phyloP scores from a whole-genome alignment of 2,113 vertebrate species.

The Acinonyx jubatus region DNA sequence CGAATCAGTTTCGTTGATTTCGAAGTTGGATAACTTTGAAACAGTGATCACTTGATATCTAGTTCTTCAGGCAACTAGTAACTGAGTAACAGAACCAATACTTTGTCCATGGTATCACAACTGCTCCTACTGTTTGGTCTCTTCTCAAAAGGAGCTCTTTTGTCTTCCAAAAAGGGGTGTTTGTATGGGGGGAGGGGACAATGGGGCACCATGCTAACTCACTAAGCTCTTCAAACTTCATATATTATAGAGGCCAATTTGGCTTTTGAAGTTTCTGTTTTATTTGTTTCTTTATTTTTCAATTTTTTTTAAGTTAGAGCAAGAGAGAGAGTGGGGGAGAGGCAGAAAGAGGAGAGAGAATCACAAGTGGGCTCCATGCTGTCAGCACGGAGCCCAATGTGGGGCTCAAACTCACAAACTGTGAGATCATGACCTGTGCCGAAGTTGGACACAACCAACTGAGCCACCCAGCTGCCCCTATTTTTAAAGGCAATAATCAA shows the following conservation, averaged over 20 bases:
- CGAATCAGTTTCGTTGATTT: not conserved
- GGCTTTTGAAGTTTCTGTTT: not conserved
- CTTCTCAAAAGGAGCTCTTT: not conserved
- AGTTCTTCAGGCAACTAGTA: not conserved
- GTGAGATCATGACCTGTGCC: no score
- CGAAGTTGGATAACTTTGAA: conserved; percentile 3
- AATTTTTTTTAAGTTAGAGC: no score
- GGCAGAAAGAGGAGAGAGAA: no score
- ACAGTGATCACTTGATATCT: not conserved
- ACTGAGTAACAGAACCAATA: not conserved
- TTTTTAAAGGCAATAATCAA: not conserved
- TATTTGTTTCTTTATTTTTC: not conserved
- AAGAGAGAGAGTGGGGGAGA: no score
- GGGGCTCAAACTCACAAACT: no score
- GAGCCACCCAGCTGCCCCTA: no score
- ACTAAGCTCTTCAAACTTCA: not conserved
- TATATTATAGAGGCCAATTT: not conserved
- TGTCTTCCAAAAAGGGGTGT: not conserved
- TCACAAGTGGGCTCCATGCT: no score
- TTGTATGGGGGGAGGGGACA: not conserved
- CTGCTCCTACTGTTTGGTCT: not conserved
- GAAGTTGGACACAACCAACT: no score
- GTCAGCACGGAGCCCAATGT: no score
- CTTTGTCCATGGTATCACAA: not conserved
- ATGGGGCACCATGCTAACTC: not conserved